Base-by-base conservation (phyloP, 2,888 invertebrate genomes). In the Drosophila villosipedis region DNA sequence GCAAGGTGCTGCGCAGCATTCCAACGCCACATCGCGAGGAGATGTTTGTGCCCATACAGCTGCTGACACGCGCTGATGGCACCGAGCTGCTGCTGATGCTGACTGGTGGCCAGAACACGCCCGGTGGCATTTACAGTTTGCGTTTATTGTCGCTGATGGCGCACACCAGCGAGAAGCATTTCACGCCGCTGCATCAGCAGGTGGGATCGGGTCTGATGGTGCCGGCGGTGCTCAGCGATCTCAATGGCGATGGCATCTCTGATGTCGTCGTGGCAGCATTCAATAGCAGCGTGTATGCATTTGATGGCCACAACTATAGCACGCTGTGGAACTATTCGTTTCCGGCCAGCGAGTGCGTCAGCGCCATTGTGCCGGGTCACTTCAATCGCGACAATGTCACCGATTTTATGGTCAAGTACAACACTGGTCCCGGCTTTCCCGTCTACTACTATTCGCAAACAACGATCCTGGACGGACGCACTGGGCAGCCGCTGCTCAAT, bases 361-460 rank as follows among this genome's bases (percentile, higher is more conserved):
- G 96, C 84, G 95, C 96, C 59, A 96, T 97, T 49, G 95, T 96
- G 16, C 96, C 96, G 2, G 97, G 96, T 0, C 97, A 95, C 92
- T 97, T 96, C 88, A 96, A 97, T 91, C 95, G 95, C 78, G 97
- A 97, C 88, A 94, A 95, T 79, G 93, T 96, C 9, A 96, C 97
- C 0, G 97, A 97, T 92, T 96, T 97, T 89, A 94, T 97, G 93
- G 94, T 97, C 1, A 96, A 96, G 82, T 96, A 93, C 53, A 93
- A 93, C 76, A 92, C 95, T 41, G 96, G 96, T 0, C 95, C 96
- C 0, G 96, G 95, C 14, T 96, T 95, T 92, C 96, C 96, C 0
- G 94, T 96, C 0, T 96, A 96, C 91, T 96, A 96, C 91, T 96
- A 96, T 89, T 96, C 97, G 5, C 94, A 96, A 73, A 93, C 94